These are phyloP conservation scores for Liopterus haemorrhoidalis DNA, from an alignment of 2,888 invertebrate genomes.

Conservation along the genomic window DNA sequence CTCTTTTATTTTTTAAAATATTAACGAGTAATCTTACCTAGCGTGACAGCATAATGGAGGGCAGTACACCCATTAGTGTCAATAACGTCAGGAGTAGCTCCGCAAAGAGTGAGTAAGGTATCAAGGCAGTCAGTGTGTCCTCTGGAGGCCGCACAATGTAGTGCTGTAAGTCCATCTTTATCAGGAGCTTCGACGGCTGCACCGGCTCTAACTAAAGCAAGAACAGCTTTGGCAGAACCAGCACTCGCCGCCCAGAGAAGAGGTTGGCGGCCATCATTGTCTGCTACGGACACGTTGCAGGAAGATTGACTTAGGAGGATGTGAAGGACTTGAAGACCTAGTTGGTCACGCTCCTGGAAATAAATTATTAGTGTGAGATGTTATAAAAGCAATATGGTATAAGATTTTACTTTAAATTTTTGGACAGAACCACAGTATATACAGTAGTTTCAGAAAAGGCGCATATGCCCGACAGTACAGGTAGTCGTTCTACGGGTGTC, in stretches of 20 bases:
- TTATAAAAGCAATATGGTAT: too few species aligned
- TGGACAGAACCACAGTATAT: too few species aligned
- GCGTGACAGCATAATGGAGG: conserved; percentile 91
- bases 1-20: background rate
- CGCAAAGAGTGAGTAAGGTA: conserved; percentile 78
- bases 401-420: too few species aligned
- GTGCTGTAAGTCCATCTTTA: conserved; percentile 88
- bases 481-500: too few species aligned
- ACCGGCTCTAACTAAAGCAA: conserved; percentile 81
- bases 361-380: too few species aligned
- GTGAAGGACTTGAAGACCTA: conserved; percentile 74
- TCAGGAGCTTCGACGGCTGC: conserved; percentile 77
- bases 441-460: too few species aligned
- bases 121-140: conserved; percentile 92
- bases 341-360: conserved; percentile 45
- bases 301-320: conserved; percentile 70
- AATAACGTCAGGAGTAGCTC: conserved; percentile 79
- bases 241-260: conserved; percentile 97
- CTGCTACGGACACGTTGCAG: conserved; percentile 76
- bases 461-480: too few species aligned
- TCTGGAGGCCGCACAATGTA: conserved; percentile 95
- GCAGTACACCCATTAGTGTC: conserved; percentile 95
- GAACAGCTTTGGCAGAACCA: conserved; percentile 86
- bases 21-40: conserved; percentile 44
- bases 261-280: conserved; percentile 90